Percentiles rank a stretch among this genome's conserved stretches.
Evolutionary conservation across 1,140 invertebrate genomes (phyloP).

Genomic region (Batillaria attramentaria): DNA sequence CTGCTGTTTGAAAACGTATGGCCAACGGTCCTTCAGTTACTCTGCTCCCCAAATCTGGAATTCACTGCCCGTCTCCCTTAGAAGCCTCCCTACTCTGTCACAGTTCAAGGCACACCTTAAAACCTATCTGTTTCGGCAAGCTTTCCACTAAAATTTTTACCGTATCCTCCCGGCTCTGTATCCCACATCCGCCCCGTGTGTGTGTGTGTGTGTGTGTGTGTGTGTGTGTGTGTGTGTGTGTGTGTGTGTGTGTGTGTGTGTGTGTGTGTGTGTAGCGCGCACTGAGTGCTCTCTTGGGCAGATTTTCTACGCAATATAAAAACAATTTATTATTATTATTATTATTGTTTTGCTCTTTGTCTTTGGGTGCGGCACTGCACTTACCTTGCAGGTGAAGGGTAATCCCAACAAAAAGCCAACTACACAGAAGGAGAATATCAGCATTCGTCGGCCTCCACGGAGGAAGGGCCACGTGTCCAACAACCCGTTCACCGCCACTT

Average conservation of each 20-base stretch:
- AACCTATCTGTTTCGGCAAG: neutral
- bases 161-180: neutral
- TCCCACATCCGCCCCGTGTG: neutral
- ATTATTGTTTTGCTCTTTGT: neutral
- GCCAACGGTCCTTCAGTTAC: neutral
- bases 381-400: neutral
- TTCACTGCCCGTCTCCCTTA: neutral
- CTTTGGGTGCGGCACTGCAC: neutral
- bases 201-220: constrained; percentile 2
- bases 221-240: constrained; percentile 2
- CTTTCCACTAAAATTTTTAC: neutral
- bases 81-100: neutral
- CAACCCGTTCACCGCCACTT: no score
- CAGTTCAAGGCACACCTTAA: neutral
- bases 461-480: no score
- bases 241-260: neutral
- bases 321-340: neutral
- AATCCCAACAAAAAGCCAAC: neutral
- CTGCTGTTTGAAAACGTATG: no score
- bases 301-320: neutral
- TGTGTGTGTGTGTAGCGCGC: neutral
- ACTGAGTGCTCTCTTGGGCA: neutral
- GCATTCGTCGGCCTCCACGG: no score
- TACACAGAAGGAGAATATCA: neutral
- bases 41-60: neutral